Conservation (phyloP, 2,113 vertebrate genomes). For the Dasyornis broadbenti region DNA sequence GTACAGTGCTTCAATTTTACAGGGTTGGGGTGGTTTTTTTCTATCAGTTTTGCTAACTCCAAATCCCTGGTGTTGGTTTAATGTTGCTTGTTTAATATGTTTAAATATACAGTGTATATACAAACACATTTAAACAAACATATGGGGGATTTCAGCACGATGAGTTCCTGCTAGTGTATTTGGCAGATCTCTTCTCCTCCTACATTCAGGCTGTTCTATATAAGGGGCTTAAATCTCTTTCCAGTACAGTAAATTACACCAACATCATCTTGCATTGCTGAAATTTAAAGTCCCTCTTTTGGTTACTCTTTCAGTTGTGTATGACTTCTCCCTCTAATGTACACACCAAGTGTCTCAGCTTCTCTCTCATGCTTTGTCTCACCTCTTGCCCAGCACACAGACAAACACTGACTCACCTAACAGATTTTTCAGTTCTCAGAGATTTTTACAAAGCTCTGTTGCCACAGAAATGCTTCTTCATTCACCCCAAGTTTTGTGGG, state of each 20-base stretch:
- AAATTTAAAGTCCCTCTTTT: not conserved
- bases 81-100: not conserved
- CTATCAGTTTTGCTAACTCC: not conserved
- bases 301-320: not conserved
- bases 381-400: rapidly evolving
- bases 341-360: not conserved
- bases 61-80: not conserved
- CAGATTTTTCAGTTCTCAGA: not conserved
- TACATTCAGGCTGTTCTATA: conserved; percentile 17
- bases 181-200: conserved; percentile 17
- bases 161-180: not conserved
- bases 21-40: not conserved
- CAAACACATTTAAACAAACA: conserved; percentile 50
- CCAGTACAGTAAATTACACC: not conserved
- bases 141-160: not conserved
- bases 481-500: not conserved
- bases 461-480: not conserved
- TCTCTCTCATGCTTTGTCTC: not conserved
- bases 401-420: not conserved
- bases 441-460: not conserved
- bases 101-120: not conserved
- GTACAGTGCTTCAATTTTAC: not conserved
- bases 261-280: not conserved
- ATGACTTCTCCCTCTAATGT: not conserved
- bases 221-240: not conserved